These are phyloP conservation scores for Platyrinchus mystaceus DNA, from an alignment of 2,797 vertebrate species.

Conservation along the genomic window DNA sequence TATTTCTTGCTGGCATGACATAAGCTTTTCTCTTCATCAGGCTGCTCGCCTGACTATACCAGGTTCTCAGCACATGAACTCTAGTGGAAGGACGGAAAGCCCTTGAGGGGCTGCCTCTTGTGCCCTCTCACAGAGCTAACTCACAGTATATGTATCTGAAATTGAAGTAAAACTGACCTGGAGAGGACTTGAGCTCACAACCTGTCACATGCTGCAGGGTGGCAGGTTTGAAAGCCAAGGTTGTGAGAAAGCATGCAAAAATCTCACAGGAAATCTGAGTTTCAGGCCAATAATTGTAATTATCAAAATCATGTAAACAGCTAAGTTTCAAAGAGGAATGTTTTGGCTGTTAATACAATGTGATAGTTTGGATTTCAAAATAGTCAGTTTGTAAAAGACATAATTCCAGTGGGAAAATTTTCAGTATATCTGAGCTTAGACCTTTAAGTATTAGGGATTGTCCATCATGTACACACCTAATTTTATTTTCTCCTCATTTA, in stretches of 20 bases:
- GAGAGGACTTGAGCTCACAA: background rate
- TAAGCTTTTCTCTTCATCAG: background rate
- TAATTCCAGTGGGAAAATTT: background rate
- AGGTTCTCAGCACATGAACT: background rate
- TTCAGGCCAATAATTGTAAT: background rate
- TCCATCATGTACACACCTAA: background rate
- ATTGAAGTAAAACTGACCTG: background rate
- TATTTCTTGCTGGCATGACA: too few species aligned
- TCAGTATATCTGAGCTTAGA: background rate
- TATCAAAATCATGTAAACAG: background rate
- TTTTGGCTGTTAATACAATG: background rate
- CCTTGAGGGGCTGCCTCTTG: rapidly evolving
- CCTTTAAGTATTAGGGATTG: background rate
- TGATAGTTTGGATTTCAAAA: background rate
- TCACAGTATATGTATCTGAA: background rate
- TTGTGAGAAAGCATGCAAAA: background rate
- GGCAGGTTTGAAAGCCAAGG: background rate
- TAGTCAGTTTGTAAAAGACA: background rate
- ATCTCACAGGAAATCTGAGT: background rate
- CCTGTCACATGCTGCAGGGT: background rate
- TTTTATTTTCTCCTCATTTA: background rate
- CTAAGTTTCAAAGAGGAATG: background rate
- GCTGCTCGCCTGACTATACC: background rate
- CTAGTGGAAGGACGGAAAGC: background rate
- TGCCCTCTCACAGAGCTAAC: background rate